phyloP scores from a whole-genome alignment of 2,888 invertebrate genomes.

The Noctua comes region DNA sequence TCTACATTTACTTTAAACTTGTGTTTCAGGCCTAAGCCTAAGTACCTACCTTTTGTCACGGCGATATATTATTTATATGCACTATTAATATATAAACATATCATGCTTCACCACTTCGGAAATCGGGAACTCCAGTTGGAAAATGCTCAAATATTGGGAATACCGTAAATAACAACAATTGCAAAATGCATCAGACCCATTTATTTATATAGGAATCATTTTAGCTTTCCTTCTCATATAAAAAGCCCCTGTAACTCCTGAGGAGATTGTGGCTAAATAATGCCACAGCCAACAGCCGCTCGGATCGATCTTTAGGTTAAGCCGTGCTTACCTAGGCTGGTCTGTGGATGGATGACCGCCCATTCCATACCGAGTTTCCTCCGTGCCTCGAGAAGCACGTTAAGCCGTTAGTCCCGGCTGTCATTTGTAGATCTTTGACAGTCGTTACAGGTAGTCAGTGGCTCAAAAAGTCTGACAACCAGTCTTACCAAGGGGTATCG shows the following conservation, averaged over 20 bases:
- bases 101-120: neutral
- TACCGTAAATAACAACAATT: constrained; percentile 1
- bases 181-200: neutral
- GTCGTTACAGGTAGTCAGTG: no score
- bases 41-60: neutral
- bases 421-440: no score
- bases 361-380: no score
- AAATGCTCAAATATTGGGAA: constrained; percentile 2
- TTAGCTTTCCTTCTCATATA: neutral
- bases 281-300: no score
- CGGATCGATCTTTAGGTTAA: no score
- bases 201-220: neutral
- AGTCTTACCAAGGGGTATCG: no score
- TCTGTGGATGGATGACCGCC: no score
- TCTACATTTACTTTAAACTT: neutral
- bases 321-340: no score
- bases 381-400: no score
- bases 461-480: no score
- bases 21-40: neutral
- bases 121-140: constrained; percentile 1
- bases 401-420: no score
- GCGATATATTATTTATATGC: neutral
- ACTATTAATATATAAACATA: neutral
- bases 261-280: no score
- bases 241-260: neutral